Base-by-base conservation (phyloP, 2,797 vertebrate genomes). In the Tarsius wallacei region DNA sequence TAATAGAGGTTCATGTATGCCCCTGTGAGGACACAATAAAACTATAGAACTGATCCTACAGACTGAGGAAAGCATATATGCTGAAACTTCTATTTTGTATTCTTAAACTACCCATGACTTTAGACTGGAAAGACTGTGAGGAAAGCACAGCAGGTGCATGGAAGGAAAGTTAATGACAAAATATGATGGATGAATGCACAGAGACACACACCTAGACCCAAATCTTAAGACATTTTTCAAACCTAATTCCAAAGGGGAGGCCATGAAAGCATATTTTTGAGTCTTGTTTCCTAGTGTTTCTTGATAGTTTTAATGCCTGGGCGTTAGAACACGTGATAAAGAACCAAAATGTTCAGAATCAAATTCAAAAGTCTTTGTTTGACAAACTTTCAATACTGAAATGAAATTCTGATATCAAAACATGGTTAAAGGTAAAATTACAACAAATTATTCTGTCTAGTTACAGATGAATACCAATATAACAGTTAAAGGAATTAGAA, bases 371-470 rank as follows among this genome's bases (percentile, higher is more conserved):
- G 22, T 0, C 42, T 71, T 93, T 64, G 96, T 3, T 3, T 22
- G 73, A 96, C 49, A 31, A n/a, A 36, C 2, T 55, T 86, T 81
- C n/a, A 91, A 7, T 7, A 78, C 59, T 86, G 26, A 97, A 93
- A 80, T 87, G 21, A 94, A 87, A 87, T 82, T n/a, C 21, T 94
- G 47, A 61, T 86, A 61, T 71, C 66, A 77, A 87, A 93, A 90
- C 2, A 77, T 33, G 51, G 49, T 96, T 78, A 53, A 13, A 82
- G n/a, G 21, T 87, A 76, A 93, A 96, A 89, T 77, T 81, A 93
- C 51, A 92, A 70, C 26, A 85, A 91, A 89, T 82, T 87, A 31
- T 80, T 96, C 70, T 84, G 11, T n/a, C 42, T 87, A 49, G 68
- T 70, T 17, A 61, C 16, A 2, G 19, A 78, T 81, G 42, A 96